Conservation (phyloP, 2,113 vertebrate species). For the Gasterosteus aculeatus region DNA sequence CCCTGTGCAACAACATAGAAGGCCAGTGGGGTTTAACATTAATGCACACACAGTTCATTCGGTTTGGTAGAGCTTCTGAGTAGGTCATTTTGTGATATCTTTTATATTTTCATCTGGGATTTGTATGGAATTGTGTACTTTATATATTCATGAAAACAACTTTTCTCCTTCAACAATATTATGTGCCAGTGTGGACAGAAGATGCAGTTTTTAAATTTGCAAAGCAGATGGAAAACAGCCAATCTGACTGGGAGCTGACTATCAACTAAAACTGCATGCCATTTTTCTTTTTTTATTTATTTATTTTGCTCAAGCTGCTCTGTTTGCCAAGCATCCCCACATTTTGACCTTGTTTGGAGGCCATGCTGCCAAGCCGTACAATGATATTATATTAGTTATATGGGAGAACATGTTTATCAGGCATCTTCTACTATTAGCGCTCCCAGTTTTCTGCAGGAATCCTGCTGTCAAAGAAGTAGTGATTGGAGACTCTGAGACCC, state of each 20-base stretch:
- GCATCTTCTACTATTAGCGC: constrained; percentile 61
- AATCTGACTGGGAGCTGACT: constrained; percentile 35
- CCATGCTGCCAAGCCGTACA: constrained; percentile 48
- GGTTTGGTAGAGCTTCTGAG: background rate
- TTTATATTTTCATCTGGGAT: constrained; percentile 8
- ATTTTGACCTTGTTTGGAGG: constrained; percentile 66
- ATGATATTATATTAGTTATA: constrained; percentile 22
- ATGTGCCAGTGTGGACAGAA: constrained; percentile 25
- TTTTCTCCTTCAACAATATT: constrained; percentile 16
- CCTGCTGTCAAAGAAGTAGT: constrained; percentile 70
- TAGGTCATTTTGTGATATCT: constrained; percentile 10
- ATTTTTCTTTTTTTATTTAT: constrained; percentile 11
- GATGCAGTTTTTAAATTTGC: constrained; percentile 51
- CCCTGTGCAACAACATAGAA: background rate
- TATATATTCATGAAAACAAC: constrained; percentile 22
- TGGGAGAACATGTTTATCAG: constrained; percentile 61
- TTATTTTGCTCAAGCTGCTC: constrained; percentile 42
- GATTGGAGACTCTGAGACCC: constrained; percentile 76
- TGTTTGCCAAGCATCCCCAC: constrained; percentile 41
- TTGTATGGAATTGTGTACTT: background rate
- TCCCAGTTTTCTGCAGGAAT: constrained; percentile 49
- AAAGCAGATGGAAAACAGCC: constrained; percentile 49
- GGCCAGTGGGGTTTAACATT: background rate
- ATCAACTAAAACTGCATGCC: constrained; percentile 31
- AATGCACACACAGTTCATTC: constrained; percentile 1